Evolutionary conservation across 1,140 invertebrate species (phyloP), one percentile per base, ranked within the genome.

Genomic region (Platyscapa corneri): DNA sequence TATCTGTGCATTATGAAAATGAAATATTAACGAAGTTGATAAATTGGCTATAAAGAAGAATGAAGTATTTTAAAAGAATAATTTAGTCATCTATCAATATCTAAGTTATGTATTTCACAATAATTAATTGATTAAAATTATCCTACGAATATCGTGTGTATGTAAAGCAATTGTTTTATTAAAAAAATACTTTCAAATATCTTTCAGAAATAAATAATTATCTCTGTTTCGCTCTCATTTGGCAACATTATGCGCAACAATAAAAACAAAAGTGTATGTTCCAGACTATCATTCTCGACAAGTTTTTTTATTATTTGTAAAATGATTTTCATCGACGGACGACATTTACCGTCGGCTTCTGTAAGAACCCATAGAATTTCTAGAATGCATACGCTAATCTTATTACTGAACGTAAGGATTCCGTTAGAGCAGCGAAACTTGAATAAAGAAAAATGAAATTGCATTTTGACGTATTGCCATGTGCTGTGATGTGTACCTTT

Each of bases 341-440:
- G n/a, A n/a, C 10, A 10, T 60, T 60, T 27, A 60, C 56, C 27
- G 42, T 74, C 37, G 70, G 39, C 70, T 74, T 74, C 37, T 42
- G 8, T 42, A 74, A 74, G 70, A 74, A 74, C 23, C 70, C 70
- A 74, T 74, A 74, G 39, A 74, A 42, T 74, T 74, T n/a, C 70
- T 27, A 74, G 23, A 74, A n/a, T 39, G 27, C 10, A 74, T 42
- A 74, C 27, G 12, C 32, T 74, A 42, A 74, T 74, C 27, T 74
- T 0, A 74, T 74, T 23, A 74, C 37, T 74, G n/a, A 42, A 27
- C n/a, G 23, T 74, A 74, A 5, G 39, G 70, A 72, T 74, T 74
- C 70, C 20, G 37, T 74, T 42, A 42, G 8, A 74, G 70, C 27
- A n/a, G 37, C 3, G 10, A n/a, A 7, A 74, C 5, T 42, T 37